Evolutionary conservation across 1,140 invertebrate genomes (phyloP).

Genomic region (Agraylea sexmaculata): DNA sequence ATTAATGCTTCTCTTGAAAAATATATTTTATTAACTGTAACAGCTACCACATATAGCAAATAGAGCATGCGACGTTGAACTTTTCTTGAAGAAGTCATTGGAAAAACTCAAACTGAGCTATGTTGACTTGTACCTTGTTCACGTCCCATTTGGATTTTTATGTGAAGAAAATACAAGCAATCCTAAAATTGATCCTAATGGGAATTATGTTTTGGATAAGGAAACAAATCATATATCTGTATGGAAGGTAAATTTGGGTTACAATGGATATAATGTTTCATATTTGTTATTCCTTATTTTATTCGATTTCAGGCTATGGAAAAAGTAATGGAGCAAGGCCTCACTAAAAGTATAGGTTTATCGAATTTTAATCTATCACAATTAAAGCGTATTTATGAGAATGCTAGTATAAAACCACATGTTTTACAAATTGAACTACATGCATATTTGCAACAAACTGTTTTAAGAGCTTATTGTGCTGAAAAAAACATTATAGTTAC

Average conservation of each 20-base stretch:
- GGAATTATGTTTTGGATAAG: constrained; percentile 49
- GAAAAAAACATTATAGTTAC: constrained; percentile 61
- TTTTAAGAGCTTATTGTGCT: constrained; percentile 62
- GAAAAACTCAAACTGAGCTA: constrained; percentile 62
- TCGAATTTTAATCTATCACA: constrained; percentile 69
- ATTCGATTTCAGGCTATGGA: constrained; percentile 55
- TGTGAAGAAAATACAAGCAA: constrained; percentile 27
- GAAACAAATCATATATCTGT: constrained; percentile 54
- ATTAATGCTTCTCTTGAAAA: background rate
- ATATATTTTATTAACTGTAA: background rate
- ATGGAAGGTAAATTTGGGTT: constrained; percentile 51
- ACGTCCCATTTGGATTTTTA: constrained; percentile 61
- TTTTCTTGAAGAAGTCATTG: constrained; percentile 62
- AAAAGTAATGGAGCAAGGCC: constrained; percentile 50
- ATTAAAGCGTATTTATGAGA: constrained; percentile 36
- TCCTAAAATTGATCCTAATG: constrained; percentile 37
- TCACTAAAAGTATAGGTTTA: constrained; percentile 57
- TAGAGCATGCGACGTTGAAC: constrained; percentile 55
- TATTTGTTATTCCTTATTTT: background rate
- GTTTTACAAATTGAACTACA: constrained; percentile 55
- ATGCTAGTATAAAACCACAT: constrained; percentile 14
- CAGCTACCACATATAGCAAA: constrained; percentile 51
- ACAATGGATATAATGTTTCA: background rate
- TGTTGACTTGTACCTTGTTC: constrained; percentile 75
- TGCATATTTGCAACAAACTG: constrained; percentile 68